Base-by-base conservation (phyloP, 2,888 invertebrate genomes). In the Coecobrya sp. region DNA sequence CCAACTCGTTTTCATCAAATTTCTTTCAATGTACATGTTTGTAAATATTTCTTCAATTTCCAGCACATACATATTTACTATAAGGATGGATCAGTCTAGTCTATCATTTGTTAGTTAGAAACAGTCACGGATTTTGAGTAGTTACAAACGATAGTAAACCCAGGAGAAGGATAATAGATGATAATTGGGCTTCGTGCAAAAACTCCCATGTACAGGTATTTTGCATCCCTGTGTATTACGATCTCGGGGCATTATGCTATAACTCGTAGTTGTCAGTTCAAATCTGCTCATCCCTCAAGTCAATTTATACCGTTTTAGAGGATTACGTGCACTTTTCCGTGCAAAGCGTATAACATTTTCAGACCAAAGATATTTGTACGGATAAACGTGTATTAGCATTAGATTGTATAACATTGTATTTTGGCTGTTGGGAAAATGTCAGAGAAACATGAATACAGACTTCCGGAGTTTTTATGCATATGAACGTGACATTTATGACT, bases 371-470 rank as follows among this genome's bases (percentile, higher is more conserved):
- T 16, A 11, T n/a, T 7, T 19, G 59, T 65, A 65, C 11, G 5
- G 19, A 2, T n/a, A 59, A 1, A 65, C 7, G 25, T 65, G n/a
- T 30, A 68, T 30, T 30, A 7, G 16, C 4, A 22, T 22, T 10
- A 62, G 62, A 8, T 68, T 11, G 1, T 7, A 55, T 55, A 19
- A 25, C 42, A 13, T 42, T 59, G 3, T 68, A n/a, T 16, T 68
- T 2, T 16, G 19, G 76, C 59, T 52, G 59, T 22, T 59, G 89
- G 79, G 92, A 87, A 93, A 93, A 93, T 93, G 93, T 93, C 93
- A 93, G 92, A 68, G 89, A 92, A 90, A 91, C 93, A 92, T 93
- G 93, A 93, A 93, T 86, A 87, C 59, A 86, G 91, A 91, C 93
- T 93, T 93, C 93, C 92, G 93, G 91, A 30, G 79, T 86, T 87